Evolutionary conservation across 2,113 vertebrate species (phyloP).

Genomic region (Muscicapa adusta): DNA sequence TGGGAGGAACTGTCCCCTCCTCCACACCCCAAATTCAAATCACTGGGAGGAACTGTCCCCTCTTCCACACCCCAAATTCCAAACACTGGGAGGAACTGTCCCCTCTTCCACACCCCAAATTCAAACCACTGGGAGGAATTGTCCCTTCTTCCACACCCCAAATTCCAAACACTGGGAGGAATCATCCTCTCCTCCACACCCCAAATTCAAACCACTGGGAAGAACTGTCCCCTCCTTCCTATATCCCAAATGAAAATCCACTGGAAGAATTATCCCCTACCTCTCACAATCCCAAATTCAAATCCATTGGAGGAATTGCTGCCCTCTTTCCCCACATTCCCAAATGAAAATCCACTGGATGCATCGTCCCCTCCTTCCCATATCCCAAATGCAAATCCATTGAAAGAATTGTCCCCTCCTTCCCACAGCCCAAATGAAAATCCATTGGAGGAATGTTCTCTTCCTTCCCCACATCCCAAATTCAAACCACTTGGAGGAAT

Average conservation of each 20-base stretch:
- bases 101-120: no score
- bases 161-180: no score
- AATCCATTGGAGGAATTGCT: not conserved
- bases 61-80: not conserved
- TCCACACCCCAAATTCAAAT: not conserved
- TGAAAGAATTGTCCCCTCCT: not conserved
- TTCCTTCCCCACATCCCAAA: not conserved
- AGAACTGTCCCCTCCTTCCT: no score
- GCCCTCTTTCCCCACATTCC: not conserved
- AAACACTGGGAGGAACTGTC: no score
- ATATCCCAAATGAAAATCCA: no score
- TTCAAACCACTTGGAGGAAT: fast-evolving
- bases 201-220: not conserved
- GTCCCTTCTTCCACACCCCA: no score
- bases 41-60: no score
- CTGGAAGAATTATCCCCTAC: not conserved
- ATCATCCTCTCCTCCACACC: no score
- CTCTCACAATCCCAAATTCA: not conserved
- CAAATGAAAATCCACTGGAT: fast-evolving
- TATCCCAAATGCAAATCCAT: no score
- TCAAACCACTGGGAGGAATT: no score
- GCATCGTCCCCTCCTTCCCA: not conserved
- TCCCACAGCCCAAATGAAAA: not conserved
- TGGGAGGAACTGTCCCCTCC: no score
- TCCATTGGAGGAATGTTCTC: not conserved